These are phyloP conservation scores for Tetraneura akinire DNA, from an alignment of 1,140 invertebrate species.

Conservation along the genomic window DNA sequence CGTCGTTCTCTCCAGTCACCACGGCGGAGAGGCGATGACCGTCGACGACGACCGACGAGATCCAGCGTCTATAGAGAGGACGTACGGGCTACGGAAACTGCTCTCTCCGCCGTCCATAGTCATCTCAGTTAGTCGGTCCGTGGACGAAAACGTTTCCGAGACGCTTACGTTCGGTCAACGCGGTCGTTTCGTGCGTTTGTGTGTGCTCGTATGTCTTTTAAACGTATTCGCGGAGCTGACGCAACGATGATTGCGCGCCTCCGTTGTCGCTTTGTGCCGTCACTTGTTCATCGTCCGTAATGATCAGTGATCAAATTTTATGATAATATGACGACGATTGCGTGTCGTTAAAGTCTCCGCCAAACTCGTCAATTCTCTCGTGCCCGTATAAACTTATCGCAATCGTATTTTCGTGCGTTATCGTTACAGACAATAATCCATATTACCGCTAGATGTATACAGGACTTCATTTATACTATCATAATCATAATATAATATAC, in stretches of 20 bases:
- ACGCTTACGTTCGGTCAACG: background rate
- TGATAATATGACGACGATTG: background rate
- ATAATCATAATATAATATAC: too few species aligned
- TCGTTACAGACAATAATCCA: too few species aligned
- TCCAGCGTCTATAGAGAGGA: background rate
- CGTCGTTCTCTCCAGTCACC: background rate
- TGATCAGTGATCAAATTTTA: background rate
- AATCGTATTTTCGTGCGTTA: too few species aligned
- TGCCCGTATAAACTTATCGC: too few species aligned
- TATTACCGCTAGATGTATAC: too few species aligned
- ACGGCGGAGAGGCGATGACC: background rate
- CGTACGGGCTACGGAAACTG: background rate
- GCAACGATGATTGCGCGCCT: slow-evolving; percentile 12
- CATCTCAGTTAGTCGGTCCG: background rate
- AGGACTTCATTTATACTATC: too few species aligned
- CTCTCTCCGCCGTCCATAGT: background rate
- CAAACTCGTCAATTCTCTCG: background rate
- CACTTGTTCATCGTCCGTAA: background rate
- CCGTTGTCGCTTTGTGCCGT: background rate
- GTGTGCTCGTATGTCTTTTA: background rate
- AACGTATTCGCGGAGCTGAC: background rate
- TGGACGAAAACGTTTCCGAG: background rate
- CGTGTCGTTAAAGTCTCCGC: slow-evolving; percentile 30
- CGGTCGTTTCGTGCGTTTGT: background rate
- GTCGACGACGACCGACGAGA: background rate